These are phyloP conservation scores for Tichodroma muraria DNA, from an alignment of 2,113 vertebrate species.

Conservation along the genomic window DNA sequence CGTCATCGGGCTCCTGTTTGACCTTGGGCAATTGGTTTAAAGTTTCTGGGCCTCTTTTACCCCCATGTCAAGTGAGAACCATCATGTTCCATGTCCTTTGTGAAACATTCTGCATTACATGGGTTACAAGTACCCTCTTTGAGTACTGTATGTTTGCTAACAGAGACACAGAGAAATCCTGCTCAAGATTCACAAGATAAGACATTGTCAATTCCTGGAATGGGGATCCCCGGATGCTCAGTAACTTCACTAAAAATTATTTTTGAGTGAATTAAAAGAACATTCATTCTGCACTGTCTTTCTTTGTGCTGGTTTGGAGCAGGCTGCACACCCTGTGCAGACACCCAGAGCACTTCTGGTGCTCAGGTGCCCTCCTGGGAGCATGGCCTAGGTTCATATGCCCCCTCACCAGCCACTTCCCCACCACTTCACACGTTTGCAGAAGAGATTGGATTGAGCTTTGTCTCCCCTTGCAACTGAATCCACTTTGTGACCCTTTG, in stretches of 20 bases:
- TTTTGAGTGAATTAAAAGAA: neutral
- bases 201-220: neutral
- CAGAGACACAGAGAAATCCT: neutral
- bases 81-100: neutral
- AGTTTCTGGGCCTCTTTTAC: neutral
- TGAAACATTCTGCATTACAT: neutral
- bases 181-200: neutral
- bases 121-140: neutral
- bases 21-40: neutral
- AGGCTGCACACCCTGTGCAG: neutral
- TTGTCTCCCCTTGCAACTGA: neutral
- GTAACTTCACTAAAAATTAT: neutral
- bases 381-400: neutral
- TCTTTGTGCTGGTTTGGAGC: neutral
- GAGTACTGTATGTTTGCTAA: neutral
- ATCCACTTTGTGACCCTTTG: neutral
- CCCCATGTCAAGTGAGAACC: neutral
- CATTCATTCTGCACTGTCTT: neutral
- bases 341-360: neutral
- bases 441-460: neutral
- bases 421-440: neutral
- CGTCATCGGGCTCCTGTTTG: neutral
- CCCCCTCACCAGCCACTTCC: neutral
- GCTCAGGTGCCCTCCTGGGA: neutral
- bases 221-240: neutral